phyloP scores from a whole-genome alignment of 1,140 invertebrate species.

The Helicoverpa armigera region DNA sequence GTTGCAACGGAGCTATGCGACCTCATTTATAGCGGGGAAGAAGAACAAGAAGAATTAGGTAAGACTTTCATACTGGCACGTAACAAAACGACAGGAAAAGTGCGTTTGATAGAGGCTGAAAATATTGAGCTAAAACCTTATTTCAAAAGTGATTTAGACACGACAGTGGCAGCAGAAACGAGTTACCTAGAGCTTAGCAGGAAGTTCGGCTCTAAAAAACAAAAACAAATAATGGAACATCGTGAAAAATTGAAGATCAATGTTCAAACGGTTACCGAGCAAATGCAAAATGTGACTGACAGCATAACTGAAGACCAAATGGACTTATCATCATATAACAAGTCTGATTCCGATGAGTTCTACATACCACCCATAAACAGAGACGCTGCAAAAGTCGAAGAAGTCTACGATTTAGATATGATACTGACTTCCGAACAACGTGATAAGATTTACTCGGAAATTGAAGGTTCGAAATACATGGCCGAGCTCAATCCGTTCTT shows the following conservation, averaged over 20 bases:
- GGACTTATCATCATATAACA: constrained; percentile 70
- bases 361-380: constrained; percentile 77
- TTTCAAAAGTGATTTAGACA: constrained; percentile 58
- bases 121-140: constrained; percentile 68
- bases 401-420: constrained; percentile 69
- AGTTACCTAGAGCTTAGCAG: constrained; percentile 73
- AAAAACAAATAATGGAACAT: constrained; percentile 75
- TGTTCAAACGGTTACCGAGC: constrained; percentile 70
- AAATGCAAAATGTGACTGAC: constrained; percentile 72
- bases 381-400: constrained; percentile 61
- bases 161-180: constrained; percentile 58
- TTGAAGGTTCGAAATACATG: constrained; percentile 67
- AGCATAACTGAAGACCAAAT: constrained; percentile 68
- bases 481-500: constrained; percentile 64
- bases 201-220: constrained; percentile 80
- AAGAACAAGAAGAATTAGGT: constrained; percentile 66
- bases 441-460: constrained; percentile 70
- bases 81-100: constrained; percentile 73
- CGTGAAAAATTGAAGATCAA: constrained; percentile 76
- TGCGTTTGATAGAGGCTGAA: constrained; percentile 68
- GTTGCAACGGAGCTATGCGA: constrained; percentile 63
- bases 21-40: constrained; percentile 71
- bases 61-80: constrained; percentile 69
- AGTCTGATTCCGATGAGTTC: constrained; percentile 71
- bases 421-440: constrained; percentile 72